Evolutionary conservation across 92 coral and sea anemone genomes (phyloP).

Genomic region (Porites divaricata): DNA sequence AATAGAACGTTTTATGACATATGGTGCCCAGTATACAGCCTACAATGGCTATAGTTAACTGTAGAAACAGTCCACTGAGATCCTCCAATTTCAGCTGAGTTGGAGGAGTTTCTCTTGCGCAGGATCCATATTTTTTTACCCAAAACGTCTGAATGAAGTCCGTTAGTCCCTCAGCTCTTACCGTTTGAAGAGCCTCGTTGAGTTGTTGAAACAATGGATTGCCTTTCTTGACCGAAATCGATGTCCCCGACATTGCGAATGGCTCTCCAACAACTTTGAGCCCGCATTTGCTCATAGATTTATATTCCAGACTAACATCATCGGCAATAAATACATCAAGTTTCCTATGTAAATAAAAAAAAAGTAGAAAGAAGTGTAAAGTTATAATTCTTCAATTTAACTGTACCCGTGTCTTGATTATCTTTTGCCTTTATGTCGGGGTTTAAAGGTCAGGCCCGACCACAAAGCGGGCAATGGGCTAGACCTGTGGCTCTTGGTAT

Average conservation of each 20-base stretch:
- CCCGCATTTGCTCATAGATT: slow-evolving; percentile 76
- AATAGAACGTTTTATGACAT: slow-evolving; percentile 20
- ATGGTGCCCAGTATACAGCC: slow-evolving; percentile 72
- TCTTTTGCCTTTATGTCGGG: too few relatives aligned
- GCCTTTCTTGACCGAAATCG: slow-evolving; percentile 76
- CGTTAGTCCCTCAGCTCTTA: slow-evolving; percentile 79
- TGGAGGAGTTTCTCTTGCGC: slow-evolving; percentile 76
- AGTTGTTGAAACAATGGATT: slow-evolving; percentile 73
- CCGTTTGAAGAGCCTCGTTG: slow-evolving; percentile 60
- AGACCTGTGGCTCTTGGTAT: too few relatives aligned
- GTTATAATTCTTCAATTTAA: not conserved
- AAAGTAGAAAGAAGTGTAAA: not conserved
- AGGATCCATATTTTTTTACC: slow-evolving; percentile 67
- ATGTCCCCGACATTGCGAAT: slow-evolving; percentile 91
- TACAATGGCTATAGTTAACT: slow-evolving; percentile 79
- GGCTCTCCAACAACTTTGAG: slow-evolving; percentile 86
- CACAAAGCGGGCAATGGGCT: too few relatives aligned
- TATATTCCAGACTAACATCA: slow-evolving; percentile 76
- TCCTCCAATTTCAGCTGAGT: slow-evolving; percentile 72
- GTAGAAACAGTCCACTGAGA: slow-evolving; percentile 84
- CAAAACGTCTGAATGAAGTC: slow-evolving; percentile 84
- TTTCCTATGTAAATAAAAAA: slow-evolving; percentile 45
- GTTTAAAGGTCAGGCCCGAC: too few relatives aligned
- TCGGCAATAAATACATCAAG: slow-evolving; percentile 85
- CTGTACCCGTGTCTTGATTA: too few relatives aligned